Conservation (phyloP, 2,113 vertebrate genomes). For the Ascaphus truei region DNA sequence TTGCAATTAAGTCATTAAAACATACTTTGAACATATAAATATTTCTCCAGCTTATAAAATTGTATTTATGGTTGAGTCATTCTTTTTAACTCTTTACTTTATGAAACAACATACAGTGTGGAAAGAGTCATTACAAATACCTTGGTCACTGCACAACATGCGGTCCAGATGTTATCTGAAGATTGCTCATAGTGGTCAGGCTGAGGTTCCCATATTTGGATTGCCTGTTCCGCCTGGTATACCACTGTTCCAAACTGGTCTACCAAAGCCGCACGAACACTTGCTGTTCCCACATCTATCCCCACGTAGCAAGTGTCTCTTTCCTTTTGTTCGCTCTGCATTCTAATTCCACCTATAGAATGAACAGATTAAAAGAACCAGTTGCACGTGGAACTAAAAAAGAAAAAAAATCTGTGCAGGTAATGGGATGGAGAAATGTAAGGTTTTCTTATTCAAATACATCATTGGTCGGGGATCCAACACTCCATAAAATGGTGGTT, state of each 20-base stretch:
- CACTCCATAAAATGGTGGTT: no score
- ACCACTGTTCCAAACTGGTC: slow-evolving; percentile 63
- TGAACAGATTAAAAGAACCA: not conserved
- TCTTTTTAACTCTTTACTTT: no score
- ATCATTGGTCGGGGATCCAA: no score
- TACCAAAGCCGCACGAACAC: slow-evolving; percentile 86
- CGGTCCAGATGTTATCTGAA: slow-evolving; percentile 85
- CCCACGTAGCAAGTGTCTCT: slow-evolving; percentile 72
- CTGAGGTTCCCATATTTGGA: slow-evolving; percentile 79
- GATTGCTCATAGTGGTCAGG: slow-evolving; percentile 85
- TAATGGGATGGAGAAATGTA: no score
- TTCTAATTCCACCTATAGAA: slow-evolving; percentile 39
- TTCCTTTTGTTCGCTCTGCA: slow-evolving; percentile 41
- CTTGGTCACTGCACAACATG: slow-evolving; percentile 81
- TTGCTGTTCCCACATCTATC: slow-evolving; percentile 86
- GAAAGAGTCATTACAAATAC: slow-evolving; percentile 52
- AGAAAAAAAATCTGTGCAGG: no score
- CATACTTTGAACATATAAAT: no score
- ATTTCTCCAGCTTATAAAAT: no score
- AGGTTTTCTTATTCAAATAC: no score
- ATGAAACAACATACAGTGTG: no score
- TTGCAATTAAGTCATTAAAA: no score
- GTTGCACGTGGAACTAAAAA: not conserved
- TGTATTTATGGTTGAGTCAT: no score
- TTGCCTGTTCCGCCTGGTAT: slow-evolving; percentile 68